A percentile compares a stretch with the other conserved stretches of the same genome.
These are phyloP conservation scores for Lepus timidus DNA, from an alignment of 2,113 vertebrate genomes.

Conservation along the genomic window DNA sequence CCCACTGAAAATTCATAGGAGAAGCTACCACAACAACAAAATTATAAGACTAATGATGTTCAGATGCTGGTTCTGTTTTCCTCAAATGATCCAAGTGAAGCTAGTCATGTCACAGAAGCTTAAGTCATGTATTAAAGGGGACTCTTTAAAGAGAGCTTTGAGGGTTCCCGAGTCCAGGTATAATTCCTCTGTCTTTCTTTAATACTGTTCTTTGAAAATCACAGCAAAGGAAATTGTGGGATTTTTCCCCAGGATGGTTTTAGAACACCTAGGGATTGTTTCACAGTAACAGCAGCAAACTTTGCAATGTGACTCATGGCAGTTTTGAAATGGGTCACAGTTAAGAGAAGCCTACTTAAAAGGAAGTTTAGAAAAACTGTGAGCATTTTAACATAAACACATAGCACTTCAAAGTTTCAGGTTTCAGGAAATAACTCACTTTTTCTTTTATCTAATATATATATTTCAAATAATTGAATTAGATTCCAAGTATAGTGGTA, in stretches of 20 bases:
- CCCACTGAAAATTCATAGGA: not conserved
- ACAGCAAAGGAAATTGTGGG: not conserved
- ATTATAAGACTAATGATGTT: not conserved
- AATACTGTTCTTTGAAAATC: not conserved
- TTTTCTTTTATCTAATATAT: not conserved
- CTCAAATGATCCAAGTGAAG: not conserved
- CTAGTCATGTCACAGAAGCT: not conserved
- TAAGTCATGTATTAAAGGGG: not conserved
- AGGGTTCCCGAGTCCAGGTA: not conserved
- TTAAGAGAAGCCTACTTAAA: not conserved
- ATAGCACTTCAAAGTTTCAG: conserved; percentile 5
- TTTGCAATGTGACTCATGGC: not conserved
- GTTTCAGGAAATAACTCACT: conserved; percentile 20
- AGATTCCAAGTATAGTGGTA: not conserved
- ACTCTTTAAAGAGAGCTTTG: not conserved
- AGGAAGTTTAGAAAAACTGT: not conserved
- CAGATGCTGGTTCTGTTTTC: not conserved
- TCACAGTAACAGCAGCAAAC: not conserved
- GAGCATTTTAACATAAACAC: not conserved
- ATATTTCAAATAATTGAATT: conserved; percentile 36
- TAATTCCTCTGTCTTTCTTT: not conserved
- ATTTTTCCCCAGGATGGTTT: not conserved
- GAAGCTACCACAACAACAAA: not conserved
- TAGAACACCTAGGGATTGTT: not conserved
- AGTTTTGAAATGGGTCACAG: conserved; percentile 34